phyloP scores from a whole-genome alignment of 1,140 invertebrate species.

The Penaeus indicus region DNA sequence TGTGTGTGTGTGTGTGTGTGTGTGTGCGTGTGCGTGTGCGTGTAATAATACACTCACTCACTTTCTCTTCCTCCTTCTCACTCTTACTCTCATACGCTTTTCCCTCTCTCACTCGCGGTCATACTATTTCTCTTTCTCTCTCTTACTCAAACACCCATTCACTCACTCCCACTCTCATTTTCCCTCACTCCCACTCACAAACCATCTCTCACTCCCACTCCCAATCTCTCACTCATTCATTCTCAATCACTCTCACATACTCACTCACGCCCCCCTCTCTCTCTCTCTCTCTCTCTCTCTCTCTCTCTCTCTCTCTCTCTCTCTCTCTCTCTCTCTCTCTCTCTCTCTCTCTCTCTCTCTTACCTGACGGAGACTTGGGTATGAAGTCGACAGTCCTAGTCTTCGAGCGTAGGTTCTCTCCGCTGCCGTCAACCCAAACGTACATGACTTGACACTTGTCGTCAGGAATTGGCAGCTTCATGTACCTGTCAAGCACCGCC shows the following conservation, averaged over 20 bases:
- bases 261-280: not conserved
- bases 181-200: not conserved
- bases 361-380: conserved; percentile 80
- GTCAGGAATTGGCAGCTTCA: conserved; percentile 82
- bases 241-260: not conserved
- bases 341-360: conserved; percentile 23
- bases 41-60: no score
- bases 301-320: not conserved
- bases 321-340: not conserved
- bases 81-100: no score
- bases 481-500: conserved; percentile 73
- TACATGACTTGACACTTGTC: conserved; percentile 88
- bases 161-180: no score
- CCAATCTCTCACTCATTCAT: not conserved
- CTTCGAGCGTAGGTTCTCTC: conserved; percentile 89
- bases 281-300: not conserved
- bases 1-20: no score
- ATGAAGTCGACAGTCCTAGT: conserved; percentile 86
- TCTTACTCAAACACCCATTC: no score
- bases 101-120: no score
- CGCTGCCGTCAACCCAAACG: conserved; percentile 96
- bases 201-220: not conserved
- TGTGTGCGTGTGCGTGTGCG: no score
- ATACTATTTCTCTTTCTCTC: no score
- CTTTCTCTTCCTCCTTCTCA: no score